Evolutionary conservation across 2,797 vertebrate species (phyloP), one percentile per base, ranked within the genome.

Genomic region (Dallia pectoralis): DNA sequence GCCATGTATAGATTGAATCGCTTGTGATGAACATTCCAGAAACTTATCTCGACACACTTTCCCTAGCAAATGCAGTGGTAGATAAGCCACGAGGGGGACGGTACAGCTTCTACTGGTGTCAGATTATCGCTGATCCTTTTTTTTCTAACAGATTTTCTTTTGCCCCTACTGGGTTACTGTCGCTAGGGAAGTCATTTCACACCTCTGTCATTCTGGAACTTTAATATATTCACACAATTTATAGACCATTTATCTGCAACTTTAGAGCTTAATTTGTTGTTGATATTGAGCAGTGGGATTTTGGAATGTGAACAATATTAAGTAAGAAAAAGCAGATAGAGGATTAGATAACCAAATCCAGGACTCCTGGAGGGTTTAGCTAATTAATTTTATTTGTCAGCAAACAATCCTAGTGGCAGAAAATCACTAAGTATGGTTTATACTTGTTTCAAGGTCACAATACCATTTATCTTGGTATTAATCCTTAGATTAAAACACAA

Each of bases 21-120:
- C 15, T 79, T 84, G 71, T 64, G 70, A 87, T 85, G 82, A 85
- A 71, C 78, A 87, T 89, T 90, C 80, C 85, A 77, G 27, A 30
- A 78, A 81, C 3, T 8, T 84, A 74, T 81, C 84, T 85, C 79
- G 70, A 79, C 71, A 84, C 74, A 71, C 76, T 67, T 72, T 81
- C 79, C 18, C 72, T 73, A 44, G 74, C 71, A 67, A 73, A 71
- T 49, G 47, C 7, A 15, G 62, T 67, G 65, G 65, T 77, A 76
- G 87, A 91, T 86, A 82, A 86, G 81, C 67, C 16, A 51, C 12
- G 76, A 87, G 88, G 84, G 67, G 74, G 69, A 67, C 19, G 62
- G 49, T 12, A 70, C 22, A 75, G 72, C 70, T 76, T 80, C 77
- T 75, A 74, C 66, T 74, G 33, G 69, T 75, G 59, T 89, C 77